Evolutionary conservation across 1,140 invertebrate genomes (phyloP).

Genomic region (Bathynomus jamesi): DNA sequence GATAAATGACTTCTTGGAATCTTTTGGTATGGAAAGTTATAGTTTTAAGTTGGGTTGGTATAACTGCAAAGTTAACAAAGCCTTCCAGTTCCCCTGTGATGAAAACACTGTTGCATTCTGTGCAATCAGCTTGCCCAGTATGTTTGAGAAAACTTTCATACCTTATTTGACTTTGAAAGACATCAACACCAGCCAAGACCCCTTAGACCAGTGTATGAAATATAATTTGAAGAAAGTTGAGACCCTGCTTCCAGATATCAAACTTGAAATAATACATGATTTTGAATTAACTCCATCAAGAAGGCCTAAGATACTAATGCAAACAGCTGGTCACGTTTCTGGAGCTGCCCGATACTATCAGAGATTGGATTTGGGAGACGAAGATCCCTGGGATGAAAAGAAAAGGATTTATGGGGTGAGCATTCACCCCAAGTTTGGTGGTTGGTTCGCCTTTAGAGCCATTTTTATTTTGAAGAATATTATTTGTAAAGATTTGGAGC

Average conservation of each 20-base stretch:
- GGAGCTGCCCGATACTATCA: constrained; percentile 9
- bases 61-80: neutral
- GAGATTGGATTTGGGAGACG: neutral
- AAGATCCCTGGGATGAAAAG: neutral
- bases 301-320: constrained; percentile 10
- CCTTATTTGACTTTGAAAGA: neutral
- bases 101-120: neutral
- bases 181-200: neutral
- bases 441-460: constrained; percentile 9
- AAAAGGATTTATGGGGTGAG: constrained; percentile 7
- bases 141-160: constrained; percentile 20
- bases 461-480: constrained; percentile 7
- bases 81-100: neutral
- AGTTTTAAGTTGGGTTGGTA: constrained; percentile 11
- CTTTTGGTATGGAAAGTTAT: constrained; percentile 2
- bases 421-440: constrained; percentile 1
- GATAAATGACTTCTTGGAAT: neutral
- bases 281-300: constrained; percentile 13
- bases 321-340: constrained; percentile 11
- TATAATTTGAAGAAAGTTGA: neutral
- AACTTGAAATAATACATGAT: constrained; percentile 13
- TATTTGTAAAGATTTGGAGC: neutral
- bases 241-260: neutral
- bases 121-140: constrained; percentile 4
- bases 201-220: constrained; percentile 13